Base-by-base conservation (phyloP, 2,113 vertebrate genomes). In the Lepus americanus region DNA sequence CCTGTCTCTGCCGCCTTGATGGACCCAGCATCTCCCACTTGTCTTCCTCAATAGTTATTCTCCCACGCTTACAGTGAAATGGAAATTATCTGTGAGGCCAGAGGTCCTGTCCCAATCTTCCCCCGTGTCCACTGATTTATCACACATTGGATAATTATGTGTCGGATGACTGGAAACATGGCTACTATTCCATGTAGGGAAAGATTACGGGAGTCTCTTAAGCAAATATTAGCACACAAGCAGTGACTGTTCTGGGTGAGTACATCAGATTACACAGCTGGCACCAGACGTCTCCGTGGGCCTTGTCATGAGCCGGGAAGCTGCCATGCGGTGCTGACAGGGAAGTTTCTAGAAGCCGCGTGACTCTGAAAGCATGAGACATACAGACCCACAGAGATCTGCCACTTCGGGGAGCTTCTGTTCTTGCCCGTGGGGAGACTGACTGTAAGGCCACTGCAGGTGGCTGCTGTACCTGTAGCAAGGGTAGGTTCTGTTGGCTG, bases 21-120 rank as follows among this genome's bases (percentile, higher is more conserved):
- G 19, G 10, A 29, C 23, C 72, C 84, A 29, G 78, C 78, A 63
- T 44, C 16, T 33, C 36, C 33, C 0, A 11, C 12, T 2, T 44
- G 44, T 7, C 59, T 9, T 72, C 3, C 61, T 59, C 19, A 25
- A 59, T 64, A 13, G 5, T 36, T 33, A 51, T 70, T 66, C 33
- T 81, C 59, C 16, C 25, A 76, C 49, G 53, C 87, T 63, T 8
- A 39, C 49, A 84, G 10, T 23, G 61, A 93, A 80, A 36, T 49
- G 53, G 80, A 94, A 81, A 87, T 6, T 87, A 36, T 69, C 2
- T n/a, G 44, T 53, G 27, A 83, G 49, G 29, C 89, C 79, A 91
- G 31, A 6, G 67, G 31, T 63, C 78, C 27, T 89, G n/a, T 69
- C 85, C 79, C 16, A 55, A 33, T 92, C 29, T 79, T 92, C 36